These are phyloP conservation scores for Cebidichthys violaceus DNA, from an alignment of 2,113 vertebrate species.

Conservation along the genomic window DNA sequence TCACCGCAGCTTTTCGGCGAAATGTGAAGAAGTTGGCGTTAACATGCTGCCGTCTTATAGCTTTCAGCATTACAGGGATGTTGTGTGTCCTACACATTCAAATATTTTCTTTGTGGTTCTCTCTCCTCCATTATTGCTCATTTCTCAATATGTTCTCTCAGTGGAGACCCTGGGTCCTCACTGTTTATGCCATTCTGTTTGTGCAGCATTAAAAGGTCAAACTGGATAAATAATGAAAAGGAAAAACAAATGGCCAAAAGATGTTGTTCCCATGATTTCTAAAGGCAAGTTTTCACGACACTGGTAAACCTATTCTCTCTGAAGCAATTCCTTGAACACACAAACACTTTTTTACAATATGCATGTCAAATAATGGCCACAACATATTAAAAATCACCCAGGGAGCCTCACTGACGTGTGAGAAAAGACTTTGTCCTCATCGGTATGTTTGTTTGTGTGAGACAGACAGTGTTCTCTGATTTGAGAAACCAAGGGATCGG, in stretches of 20 bases:
- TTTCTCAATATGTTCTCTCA: slow-evolving; percentile 4
- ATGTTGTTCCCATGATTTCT: slow-evolving; percentile 67
- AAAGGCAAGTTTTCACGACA: slow-evolving; percentile 21
- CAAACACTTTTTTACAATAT: slow-evolving; percentile 51
- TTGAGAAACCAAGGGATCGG: background rate
- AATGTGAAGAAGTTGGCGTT: background rate
- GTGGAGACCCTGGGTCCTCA: slow-evolving; percentile 10
- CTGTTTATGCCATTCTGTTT: slow-evolving; percentile 68
- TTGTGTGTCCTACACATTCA: background rate
- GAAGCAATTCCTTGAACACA: slow-evolving; percentile 41
- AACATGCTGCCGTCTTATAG: background rate
- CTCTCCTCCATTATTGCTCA: slow-evolving; percentile 1
- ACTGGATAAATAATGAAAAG: slow-evolving; percentile 69
- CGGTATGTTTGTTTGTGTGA: slow-evolving; percentile 62
- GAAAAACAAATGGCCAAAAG: slow-evolving; percentile 56
- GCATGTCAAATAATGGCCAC: slow-evolving; percentile 23
- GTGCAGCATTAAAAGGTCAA: slow-evolving; percentile 62
- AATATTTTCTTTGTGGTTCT: background rate
- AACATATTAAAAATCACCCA: slow-evolving; percentile 40
- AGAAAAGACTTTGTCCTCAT: slow-evolving; percentile 55
- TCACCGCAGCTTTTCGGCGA: slow-evolving; percentile 12
- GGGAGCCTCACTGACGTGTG: slow-evolving; percentile 31
- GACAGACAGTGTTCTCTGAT: background rate
- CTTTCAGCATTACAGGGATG: background rate
- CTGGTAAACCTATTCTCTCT: slow-evolving; percentile 21